phyloP scores from a whole-genome alignment of 2,113 vertebrate genomes.

The Vidua chalybeata region DNA sequence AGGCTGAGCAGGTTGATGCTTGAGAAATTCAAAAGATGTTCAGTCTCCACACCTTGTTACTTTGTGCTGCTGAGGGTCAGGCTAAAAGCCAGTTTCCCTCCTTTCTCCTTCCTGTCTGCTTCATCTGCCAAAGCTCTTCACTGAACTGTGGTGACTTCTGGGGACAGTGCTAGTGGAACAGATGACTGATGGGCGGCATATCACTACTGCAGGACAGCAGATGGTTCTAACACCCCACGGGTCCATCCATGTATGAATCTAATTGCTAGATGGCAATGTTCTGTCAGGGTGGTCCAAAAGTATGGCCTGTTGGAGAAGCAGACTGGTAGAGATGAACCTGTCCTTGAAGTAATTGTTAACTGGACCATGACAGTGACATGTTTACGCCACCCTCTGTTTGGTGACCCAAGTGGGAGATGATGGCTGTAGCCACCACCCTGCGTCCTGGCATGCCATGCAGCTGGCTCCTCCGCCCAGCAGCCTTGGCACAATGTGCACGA shows the following conservation, averaged over 20 bases:
- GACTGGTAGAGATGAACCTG: not conserved
- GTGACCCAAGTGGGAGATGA: not conserved
- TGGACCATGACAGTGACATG: not conserved
- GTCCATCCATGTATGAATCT: not conserved
- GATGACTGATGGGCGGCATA: constrained; percentile 19
- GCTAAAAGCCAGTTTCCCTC: constrained; percentile 5
- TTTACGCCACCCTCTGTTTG: not conserved
- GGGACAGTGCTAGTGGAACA: constrained; percentile 12
- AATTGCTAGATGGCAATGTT: not conserved
- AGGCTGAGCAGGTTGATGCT: not conserved
- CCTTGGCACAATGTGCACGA: constrained; percentile 17
- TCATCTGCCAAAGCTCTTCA: constrained; percentile 27
- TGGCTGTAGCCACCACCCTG: not conserved
- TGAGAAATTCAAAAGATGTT: not conserved
- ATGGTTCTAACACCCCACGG: constrained; percentile 20
- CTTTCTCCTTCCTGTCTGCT: not conserved
- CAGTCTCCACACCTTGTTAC: not conserved
- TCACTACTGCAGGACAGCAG: constrained; percentile 45
- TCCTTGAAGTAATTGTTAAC: not conserved
- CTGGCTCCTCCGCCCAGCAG: constrained; percentile 17
- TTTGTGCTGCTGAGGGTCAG: not conserved
- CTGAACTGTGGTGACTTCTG: constrained; percentile 8
- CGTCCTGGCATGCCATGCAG: constrained; percentile 47
- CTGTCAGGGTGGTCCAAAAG: constrained; percentile 24
- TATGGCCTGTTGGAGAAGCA: not conserved